Conservation (phyloP, 1,140 invertebrate genomes). For the Thalassaphorura encarpata region DNA sequence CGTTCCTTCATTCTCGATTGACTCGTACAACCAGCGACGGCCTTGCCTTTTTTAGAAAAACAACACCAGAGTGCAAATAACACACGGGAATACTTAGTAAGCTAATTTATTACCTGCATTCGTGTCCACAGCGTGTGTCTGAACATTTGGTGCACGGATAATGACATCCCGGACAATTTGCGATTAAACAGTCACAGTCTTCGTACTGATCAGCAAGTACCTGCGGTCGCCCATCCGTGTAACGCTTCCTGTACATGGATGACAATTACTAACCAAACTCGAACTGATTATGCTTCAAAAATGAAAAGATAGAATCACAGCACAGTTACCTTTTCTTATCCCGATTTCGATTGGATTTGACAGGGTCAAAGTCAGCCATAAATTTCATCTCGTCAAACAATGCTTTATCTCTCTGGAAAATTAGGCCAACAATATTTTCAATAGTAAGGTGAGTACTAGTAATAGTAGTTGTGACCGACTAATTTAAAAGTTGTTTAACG, state of each 20-base stretch:
- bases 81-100: too few relatives aligned
- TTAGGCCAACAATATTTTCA: too few relatives aligned
- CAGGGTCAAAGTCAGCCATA: slow-evolving; percentile 12
- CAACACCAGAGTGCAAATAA: not conserved
- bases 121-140: slow-evolving; percentile 19
- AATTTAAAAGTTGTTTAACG: too few relatives aligned
- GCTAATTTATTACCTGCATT: slow-evolving; percentile 20
- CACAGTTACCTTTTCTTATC: slow-evolving; percentile 1
- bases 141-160: slow-evolving; percentile 21
- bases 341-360: slow-evolving; percentile 1
- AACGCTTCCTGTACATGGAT: slow-evolving; percentile 1
- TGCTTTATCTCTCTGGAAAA: slow-evolving; percentile 1
- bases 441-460: too few relatives aligned
- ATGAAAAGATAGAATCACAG: too few relatives aligned
- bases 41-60: not conserved
- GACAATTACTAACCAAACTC: not conserved
- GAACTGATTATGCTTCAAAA: not conserved
- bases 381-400: slow-evolving; percentile 15
- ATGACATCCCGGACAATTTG: slow-evolving; percentile 25
- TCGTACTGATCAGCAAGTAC: slow-evolving; percentile 18
- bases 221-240: slow-evolving; percentile 4
- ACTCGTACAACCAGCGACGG: slow-evolving; percentile 20
- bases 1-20: slow-evolving; percentile 18
- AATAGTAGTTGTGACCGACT: too few relatives aligned
- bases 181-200: slow-evolving; percentile 22